Evolutionary conservation across 2,888 invertebrate species (phyloP).

Genomic region (Andricus curvator): DNA sequence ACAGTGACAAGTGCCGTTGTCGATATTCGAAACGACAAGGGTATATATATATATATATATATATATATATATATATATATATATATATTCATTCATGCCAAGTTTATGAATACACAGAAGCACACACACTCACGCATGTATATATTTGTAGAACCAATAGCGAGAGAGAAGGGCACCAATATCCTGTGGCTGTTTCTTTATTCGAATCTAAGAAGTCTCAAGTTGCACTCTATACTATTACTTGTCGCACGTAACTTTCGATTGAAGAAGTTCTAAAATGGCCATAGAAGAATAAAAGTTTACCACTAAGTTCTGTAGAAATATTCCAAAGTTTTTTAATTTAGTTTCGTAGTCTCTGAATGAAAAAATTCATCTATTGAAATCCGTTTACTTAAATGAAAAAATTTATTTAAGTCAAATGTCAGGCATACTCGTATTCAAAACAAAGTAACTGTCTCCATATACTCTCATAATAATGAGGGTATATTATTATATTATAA

Average conservation of each 20-base stretch:
- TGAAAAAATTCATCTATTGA: background rate
- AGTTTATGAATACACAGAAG: background rate
- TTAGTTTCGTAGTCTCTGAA: background rate
- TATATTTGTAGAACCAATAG: background rate
- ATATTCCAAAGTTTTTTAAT: background rate
- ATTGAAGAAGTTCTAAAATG: background rate
- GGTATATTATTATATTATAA: too few species aligned
- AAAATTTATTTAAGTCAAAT: background rate
- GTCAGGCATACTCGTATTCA: too few species aligned
- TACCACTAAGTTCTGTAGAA: background rate
- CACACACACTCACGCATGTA: background rate
- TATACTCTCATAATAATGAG: too few species aligned
- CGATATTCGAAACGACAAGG: background rate
- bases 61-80: background rate
- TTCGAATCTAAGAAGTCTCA: background rate
- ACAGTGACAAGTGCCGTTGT: conserved; percentile 15
- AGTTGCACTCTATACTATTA: conserved; percentile 2
- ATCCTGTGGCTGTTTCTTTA: conserved; percentile 9
- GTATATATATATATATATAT: background rate
- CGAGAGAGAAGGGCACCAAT: background rate
- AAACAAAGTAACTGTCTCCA: too few species aligned
- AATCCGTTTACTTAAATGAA: background rate
- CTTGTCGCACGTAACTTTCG: background rate
- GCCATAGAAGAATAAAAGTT: background rate
- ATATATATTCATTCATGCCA: background rate